Percentiles rank a stretch among this genome's conserved stretches.
Evolutionary conservation across 2,113 vertebrate species (phyloP).

Genomic region (Uria lomvia): DNA sequence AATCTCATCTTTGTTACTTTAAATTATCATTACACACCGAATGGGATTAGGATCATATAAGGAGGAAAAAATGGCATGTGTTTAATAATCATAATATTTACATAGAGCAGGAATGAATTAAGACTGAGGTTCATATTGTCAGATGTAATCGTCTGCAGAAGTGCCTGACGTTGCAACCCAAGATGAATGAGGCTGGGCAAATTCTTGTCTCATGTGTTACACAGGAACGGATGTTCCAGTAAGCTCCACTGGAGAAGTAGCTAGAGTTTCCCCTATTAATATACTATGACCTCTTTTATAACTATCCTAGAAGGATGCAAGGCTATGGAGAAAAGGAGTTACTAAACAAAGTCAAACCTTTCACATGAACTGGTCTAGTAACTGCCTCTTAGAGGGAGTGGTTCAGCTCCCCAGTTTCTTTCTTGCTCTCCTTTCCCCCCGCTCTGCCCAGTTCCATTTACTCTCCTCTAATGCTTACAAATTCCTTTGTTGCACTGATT

Average conservation of each 20-base stretch:
- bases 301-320: neutral
- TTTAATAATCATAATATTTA: neutral
- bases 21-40: neutral
- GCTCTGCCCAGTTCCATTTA: neutral
- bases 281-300: neutral
- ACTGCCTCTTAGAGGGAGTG: neutral
- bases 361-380: neutral
- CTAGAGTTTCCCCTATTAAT: neutral
- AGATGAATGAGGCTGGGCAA: neutral
- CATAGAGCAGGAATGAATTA: neutral
- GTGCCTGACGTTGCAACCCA: neutral
- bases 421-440: neutral
- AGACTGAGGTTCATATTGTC: neutral
- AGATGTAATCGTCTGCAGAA: neutral
- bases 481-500: neutral
- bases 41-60: neutral
- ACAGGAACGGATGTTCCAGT: neutral
- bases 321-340: neutral
- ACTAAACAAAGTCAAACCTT: neutral
- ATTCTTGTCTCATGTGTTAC: neutral
- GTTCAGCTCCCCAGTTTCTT: neutral
- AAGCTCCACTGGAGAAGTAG: neutral
- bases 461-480: neutral
- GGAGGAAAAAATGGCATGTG: fast-evolving
- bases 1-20: neutral